Percentiles rank a stretch among this genome's conserved stretches.
Evolutionary conservation across 1,140 invertebrate genomes (phyloP).

Genomic region (Hormaphis cornu): DNA sequence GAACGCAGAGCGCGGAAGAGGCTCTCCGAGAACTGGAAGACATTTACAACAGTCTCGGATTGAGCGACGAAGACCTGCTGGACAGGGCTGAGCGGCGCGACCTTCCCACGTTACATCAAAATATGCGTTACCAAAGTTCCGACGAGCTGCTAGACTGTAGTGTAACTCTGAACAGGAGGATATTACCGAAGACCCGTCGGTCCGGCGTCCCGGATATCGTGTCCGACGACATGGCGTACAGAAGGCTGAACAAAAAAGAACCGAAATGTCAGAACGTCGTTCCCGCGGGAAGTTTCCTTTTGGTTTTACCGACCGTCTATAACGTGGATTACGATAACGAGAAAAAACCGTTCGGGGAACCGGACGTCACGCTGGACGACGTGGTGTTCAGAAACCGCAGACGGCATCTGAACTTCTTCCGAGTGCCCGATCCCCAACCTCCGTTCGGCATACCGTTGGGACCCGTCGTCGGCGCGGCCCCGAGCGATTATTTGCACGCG

Average conservation of each 20-base stretch:
- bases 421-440: slow-evolving; percentile 67
- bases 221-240: slow-evolving; percentile 67
- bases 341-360: slow-evolving; percentile 46
- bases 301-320: slow-evolving; percentile 55
- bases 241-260: slow-evolving; percentile 51
- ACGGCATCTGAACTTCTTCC: slow-evolving; percentile 61
- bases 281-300: slow-evolving; percentile 60
- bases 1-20: slow-evolving; percentile 71
- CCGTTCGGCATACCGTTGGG: slow-evolving; percentile 81
- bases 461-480: slow-evolving; percentile 61
- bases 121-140: slow-evolving; percentile 38
- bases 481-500: slow-evolving; percentile 73
- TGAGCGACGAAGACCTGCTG: slow-evolving; percentile 70
- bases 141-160: neutral
- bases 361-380: slow-evolving; percentile 73
- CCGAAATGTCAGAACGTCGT: slow-evolving; percentile 43
- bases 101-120: slow-evolving; percentile 44
- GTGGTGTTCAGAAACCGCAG: slow-evolving; percentile 69
- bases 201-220: slow-evolving; percentile 18
- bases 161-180: neutral
- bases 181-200: neutral
- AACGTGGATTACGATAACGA: slow-evolving; percentile 33
- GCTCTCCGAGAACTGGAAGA: slow-evolving; percentile 78
- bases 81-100: slow-evolving; percentile 67
- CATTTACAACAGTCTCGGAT: slow-evolving; percentile 72